Evolutionary conservation across 2,113 vertebrate genomes (phyloP).

Genomic region (Sarotherodon lohbergeri): DNA sequence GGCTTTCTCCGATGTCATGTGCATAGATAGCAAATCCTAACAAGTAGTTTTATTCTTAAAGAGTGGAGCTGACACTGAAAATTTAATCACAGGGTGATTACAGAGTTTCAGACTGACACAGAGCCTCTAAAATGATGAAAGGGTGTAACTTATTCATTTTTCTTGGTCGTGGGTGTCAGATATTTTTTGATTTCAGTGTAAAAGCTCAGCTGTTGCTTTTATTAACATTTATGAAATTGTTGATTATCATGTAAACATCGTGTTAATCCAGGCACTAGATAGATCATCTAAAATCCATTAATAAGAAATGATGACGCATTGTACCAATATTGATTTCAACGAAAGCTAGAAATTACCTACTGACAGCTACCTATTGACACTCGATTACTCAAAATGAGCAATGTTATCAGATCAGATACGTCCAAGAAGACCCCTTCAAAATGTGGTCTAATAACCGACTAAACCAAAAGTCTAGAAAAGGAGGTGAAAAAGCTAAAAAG

Average conservation of each 20-base stretch:
- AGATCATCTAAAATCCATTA: neutral
- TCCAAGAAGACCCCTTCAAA: neutral
- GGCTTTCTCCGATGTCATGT: neutral
- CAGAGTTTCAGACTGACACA: neutral
- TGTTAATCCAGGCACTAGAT: neutral
- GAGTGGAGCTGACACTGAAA: neutral
- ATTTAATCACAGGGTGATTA: neutral
- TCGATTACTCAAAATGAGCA: neutral
- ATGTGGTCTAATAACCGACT: neutral
- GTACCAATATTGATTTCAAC: neutral
- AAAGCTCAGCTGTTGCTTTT: neutral
- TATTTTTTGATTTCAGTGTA: neutral
- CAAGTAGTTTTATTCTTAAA: neutral
- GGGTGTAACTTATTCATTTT: neutral
- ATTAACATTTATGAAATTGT: neutral
- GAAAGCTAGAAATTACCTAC: neutral
- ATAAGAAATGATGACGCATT: neutral
- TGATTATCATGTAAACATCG: neutral
- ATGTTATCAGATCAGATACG: neutral
- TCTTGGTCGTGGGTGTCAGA: neutral
- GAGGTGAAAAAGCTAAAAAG: neutral
- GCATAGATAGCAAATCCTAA: neutral
- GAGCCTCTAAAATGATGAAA: neutral
- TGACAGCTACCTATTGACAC: neutral
- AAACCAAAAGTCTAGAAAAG: neutral